Percentiles rank a stretch among this genome's conserved stretches.
Conservation (phyloP, 2,797 vertebrate species). For the Scyliorhinus canicula region DNA sequence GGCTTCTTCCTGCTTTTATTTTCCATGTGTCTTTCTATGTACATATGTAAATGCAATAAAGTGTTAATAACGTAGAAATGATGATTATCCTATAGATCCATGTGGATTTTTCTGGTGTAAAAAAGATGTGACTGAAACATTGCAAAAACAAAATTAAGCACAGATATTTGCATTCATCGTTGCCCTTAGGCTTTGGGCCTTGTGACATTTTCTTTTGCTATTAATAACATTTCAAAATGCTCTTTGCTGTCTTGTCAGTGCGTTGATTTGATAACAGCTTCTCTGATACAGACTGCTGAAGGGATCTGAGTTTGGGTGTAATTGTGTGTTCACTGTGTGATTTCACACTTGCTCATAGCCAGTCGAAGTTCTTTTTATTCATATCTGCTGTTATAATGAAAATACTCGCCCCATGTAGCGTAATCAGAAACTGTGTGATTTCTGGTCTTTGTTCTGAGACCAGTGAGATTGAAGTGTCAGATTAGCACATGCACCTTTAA, state of each 20-base stretch:
- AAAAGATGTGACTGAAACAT: not conserved
- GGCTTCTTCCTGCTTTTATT: too few relatives aligned
- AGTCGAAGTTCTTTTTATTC: not conserved
- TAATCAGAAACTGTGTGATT: not conserved
- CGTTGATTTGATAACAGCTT: not conserved
- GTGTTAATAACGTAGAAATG: constrained; percentile 20
- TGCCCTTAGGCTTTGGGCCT: not conserved
- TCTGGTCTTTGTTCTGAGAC: not conserved
- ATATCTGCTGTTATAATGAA: not conserved
- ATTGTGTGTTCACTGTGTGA: not conserved
- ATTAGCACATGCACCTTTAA: not conserved
- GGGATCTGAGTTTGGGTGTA: not conserved
- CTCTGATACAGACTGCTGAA: not conserved
- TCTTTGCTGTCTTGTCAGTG: not conserved
- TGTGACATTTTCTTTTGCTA: not conserved
- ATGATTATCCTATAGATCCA: not conserved
- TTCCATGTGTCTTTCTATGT: too few relatives aligned
- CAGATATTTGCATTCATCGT: not conserved
- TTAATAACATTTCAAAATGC: not conserved
- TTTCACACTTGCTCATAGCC: not conserved
- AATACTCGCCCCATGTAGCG: not conserved
- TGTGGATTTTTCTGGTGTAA: not conserved
- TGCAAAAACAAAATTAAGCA: not conserved
- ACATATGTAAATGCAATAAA: constrained; percentile 2
- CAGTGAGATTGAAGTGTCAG: not conserved